A percentile compares a stretch with the other conserved stretches of the same genome.
These are phyloP conservation scores for Pinctada fucata DNA, from an alignment of 2,888 invertebrate species.

Conservation along the genomic window DNA sequence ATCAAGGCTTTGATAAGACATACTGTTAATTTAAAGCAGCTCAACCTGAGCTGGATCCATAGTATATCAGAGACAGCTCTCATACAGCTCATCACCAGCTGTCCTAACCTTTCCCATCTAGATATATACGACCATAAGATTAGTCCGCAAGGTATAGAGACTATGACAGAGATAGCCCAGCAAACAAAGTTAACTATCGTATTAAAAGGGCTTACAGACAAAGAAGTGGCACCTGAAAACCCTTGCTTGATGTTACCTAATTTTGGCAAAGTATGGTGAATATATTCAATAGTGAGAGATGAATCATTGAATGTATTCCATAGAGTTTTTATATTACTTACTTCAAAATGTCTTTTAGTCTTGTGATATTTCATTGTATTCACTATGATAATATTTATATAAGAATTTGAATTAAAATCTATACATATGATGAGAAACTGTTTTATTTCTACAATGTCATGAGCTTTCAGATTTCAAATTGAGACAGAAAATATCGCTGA, in stretches of 20 bases:
- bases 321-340: not conserved
- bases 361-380: no score
- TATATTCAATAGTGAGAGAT: not conserved
- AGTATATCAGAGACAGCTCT: constrained; percentile 60
- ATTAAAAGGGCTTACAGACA: constrained; percentile 54
- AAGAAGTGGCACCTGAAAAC: constrained; percentile 55
- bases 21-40: constrained; percentile 52
- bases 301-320: no score
- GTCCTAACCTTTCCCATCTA: constrained; percentile 55
- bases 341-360: no score
- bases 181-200: constrained; percentile 56
- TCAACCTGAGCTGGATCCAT: constrained; percentile 61
- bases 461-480: no score
- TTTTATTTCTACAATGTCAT: no score
- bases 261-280: constrained; percentile 53
- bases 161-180: constrained; percentile 52
- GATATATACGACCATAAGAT: constrained; percentile 66
- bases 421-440: no score
- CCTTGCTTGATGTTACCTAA: constrained; percentile 54
- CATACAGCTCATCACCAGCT: constrained; percentile 57
- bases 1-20: constrained; percentile 56
- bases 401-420: no score
- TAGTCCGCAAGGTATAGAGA: constrained; percentile 49
- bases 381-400: no score
- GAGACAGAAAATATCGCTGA: no score